Conservation (phyloP, 2,113 vertebrate genomes). For the Hirundichthys speculiger region DNA sequence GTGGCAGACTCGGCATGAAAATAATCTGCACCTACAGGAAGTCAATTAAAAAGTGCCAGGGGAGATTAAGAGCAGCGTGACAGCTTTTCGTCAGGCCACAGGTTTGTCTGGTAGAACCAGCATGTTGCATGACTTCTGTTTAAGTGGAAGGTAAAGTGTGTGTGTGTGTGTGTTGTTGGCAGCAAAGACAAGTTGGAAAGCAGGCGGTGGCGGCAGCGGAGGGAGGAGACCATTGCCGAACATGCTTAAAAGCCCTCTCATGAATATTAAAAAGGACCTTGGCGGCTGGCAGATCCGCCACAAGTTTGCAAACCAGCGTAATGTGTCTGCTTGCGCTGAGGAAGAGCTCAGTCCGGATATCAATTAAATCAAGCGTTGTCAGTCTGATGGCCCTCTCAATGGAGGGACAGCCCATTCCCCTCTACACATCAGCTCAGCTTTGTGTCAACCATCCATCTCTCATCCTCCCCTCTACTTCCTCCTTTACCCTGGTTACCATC, state of each 20-base stretch:
- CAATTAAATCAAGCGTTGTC: conserved; percentile 95
- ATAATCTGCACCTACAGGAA: conserved; percentile 93
- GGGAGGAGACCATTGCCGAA: conserved; percentile 51
- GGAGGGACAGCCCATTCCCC: conserved; percentile 93
- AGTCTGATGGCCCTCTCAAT: conserved; percentile 90
- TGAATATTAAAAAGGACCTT: conserved; percentile 77
- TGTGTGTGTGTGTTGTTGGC: too few species aligned
- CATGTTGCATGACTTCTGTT: conserved; percentile 31
- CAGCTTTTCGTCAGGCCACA: conserved; percentile 76
- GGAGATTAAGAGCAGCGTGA: conserved; percentile 93
- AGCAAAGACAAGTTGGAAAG: conserved; percentile 62
- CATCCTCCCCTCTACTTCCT: conserved; percentile 40
- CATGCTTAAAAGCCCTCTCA: conserved; percentile 74
- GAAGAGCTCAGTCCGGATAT: conserved; percentile 88
- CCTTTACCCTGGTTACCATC: conserved; percentile 47
- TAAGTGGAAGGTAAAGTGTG: conserved; percentile 56
- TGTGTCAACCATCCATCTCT: conserved; percentile 95
- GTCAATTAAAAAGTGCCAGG: conserved; percentile 94
- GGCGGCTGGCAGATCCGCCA: conserved; percentile 70
- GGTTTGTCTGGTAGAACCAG: conserved; percentile 69
- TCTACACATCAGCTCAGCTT: conserved; percentile 88
- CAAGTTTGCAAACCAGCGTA: conserved; percentile 95
- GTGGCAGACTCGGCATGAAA: conserved; percentile 85
- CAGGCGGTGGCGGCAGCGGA: conserved; percentile 35
- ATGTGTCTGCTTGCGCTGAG: conserved; percentile 92